Evolutionary conservation across 1,140 invertebrate genomes (phyloP), one percentile per base, ranked within the genome.

Genomic region (Conus ventricosus): DNA sequence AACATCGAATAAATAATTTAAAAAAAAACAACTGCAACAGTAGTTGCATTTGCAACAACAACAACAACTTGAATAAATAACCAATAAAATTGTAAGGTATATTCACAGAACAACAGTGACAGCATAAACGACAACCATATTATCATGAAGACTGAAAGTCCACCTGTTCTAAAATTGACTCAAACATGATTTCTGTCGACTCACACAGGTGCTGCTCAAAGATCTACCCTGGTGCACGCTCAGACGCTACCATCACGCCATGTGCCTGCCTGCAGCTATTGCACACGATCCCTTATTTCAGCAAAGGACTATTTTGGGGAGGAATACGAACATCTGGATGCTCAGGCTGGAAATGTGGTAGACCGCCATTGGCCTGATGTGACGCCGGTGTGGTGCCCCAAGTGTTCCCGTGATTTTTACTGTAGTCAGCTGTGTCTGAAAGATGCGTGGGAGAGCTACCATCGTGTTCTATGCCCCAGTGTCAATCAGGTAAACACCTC

Each of bases 391-490:
- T 84, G 75, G 23, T 94, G 94, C 81, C 67, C 90, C 7, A 85
- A 88, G 13, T 94, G 94, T 83, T 85, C 91, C 13, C 39, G 88
- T 6, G 93, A 93, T 63, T 90, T 86, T 23, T 94, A 94, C 88
- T 94, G 94, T 78, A 94, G 92, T 63, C 88, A 91, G 13, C 88
- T 86, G 15, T 94, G 94, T 67, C 63, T n/a, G 25, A 71, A 90
- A 17, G 90, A 88, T 71, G 92, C 93, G 0, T 94, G 92, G 92
- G 91, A 93, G 15, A 75, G 85, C 0, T 93, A 94, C 67, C 94
- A 94, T 67, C 87, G 90, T 54, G 80, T 94, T 63, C 90, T 94
- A 27, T 94, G 94, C 87, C 94, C 94, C 23, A 81, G 87, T 25
- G 90, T 90, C 51, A 92, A 92, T 54, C 71, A 90, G 13, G 92